A percentile compares a stretch with the other conserved stretches of the same genome.
phyloP scores from a whole-genome alignment of 2,888 invertebrate genomes.

The Apamea sordens region DNA sequence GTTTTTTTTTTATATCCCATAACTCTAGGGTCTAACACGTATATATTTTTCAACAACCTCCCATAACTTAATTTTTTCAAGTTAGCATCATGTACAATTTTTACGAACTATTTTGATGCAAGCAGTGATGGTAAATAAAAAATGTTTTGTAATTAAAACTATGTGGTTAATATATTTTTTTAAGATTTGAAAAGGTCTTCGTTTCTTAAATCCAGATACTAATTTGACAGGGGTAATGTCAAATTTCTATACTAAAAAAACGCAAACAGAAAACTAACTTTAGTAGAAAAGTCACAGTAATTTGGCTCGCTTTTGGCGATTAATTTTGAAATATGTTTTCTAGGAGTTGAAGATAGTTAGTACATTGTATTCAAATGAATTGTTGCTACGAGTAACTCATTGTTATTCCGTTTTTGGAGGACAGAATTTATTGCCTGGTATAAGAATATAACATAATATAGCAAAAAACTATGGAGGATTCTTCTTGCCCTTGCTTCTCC shows the following conservation, averaged over 20 bases:
- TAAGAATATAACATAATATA: background rate
- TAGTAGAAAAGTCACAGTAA: too few species aligned
- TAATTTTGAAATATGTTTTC: conserved; percentile 1
- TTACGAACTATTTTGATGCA: background rate
- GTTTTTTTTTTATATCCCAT: too few species aligned
- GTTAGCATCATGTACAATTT: background rate
- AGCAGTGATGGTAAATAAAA: background rate
- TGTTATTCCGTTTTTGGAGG: conserved; percentile 21
- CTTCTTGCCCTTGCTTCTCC: background rate
- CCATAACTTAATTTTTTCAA: too few species aligned
- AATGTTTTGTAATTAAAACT: background rate
- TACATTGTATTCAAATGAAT: conserved; percentile 35
- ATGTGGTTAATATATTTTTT: background rate
- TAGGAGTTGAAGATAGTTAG: background rate
- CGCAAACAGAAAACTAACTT: too few species aligned
- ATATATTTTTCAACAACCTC: too few species aligned
- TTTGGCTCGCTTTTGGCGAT: background rate
- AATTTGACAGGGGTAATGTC: too few species aligned
- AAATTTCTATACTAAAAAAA: too few species aligned
- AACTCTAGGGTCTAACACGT: too few species aligned
- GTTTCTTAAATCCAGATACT: too few species aligned
- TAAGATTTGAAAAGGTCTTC: too few species aligned
- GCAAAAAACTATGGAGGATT: background rate
- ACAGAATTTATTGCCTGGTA: conserved; percentile 10
- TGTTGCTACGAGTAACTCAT: conserved; percentile 4